Base-by-base conservation (phyloP, 2,113 vertebrate species). In the Todiramphus saurophagus region DNA sequence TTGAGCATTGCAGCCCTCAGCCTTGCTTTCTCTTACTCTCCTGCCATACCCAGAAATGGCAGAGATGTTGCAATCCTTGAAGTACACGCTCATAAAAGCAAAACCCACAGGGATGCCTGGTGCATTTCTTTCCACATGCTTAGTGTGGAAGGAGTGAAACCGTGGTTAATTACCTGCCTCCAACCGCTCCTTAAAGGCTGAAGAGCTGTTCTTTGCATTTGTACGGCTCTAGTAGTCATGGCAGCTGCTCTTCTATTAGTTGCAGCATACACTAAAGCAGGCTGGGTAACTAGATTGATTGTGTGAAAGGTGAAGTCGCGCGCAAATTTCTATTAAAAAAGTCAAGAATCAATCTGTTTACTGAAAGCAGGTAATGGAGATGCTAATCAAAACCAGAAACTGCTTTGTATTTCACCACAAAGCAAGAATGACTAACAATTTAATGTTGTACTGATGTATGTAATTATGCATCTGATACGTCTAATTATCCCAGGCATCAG, bases 161-260 rank as follows among this genome's bases (percentile, higher is more conserved):
- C 0, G 1, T 50, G 56, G 44, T 69, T 95, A 92, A 95, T 89
- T 46, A 91, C 60, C 79, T 90, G 74, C 82, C 87, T 68, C 62
- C 51, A 96, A 75, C 79, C 59, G 87, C 82, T 88, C 89, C 91
- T 93, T 82, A 89, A 83, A 93, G 93, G 70, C 90, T 73, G 48
- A 86, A 94, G 84, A 83, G 68, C 37, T 86, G 80, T 82, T 23
- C 73, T 92, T 63, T 59, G 37, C 72, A 27, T 85, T 84, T 94
- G 63, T 69, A 21, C 16, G 60, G 87, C 84, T 66, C 50, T 60
- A 82, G 92, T 78, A 94, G 87, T 84, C 76, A 72, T 83, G 75
- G 89, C 84, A 97, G 96, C 92, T 94, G 92, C 72, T 94, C 78
- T 41, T 86, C 94, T 89, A 68, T 93, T 81, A 90, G 83, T 10